phyloP scores from a whole-genome alignment of 2,113 vertebrate species.

The Ardeotis arabs region DNA sequence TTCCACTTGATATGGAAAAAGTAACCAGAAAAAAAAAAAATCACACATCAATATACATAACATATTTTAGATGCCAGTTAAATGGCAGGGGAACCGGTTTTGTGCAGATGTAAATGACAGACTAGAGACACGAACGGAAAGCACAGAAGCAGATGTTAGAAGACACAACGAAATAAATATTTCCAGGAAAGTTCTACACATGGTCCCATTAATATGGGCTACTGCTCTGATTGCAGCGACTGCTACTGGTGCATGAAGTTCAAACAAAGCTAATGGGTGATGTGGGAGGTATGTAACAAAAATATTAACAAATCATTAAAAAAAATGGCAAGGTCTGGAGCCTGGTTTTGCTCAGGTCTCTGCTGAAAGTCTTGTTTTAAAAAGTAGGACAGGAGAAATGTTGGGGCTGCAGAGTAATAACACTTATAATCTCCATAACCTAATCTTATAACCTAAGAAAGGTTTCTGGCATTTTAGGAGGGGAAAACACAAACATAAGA shows the following conservation, averaged over 20 bases:
- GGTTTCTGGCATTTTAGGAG: neutral
- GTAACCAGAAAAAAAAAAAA: neutral
- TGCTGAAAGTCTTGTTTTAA: neutral
- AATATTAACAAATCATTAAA: neutral
- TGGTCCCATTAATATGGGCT: neutral
- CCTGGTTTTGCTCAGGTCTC: neutral
- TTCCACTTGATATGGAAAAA: neutral
- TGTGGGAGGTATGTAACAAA: neutral
- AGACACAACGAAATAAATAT: neutral
- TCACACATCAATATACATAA: neutral
- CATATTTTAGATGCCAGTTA: slow-evolving; percentile 66
- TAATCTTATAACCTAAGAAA: neutral
- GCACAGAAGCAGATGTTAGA: slow-evolving; percentile 57
- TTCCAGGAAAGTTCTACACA: slow-evolving; percentile 32
- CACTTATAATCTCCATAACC: neutral
- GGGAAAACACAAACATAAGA: neutral
- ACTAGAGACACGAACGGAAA: slow-evolving; percentile 17
- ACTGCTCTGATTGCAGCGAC: slow-evolving; percentile 6
- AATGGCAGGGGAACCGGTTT: slow-evolving; percentile 59
- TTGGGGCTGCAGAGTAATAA: accelerated
- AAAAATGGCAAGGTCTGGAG: neutral
- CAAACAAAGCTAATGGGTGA: neutral
- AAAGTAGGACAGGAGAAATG: neutral
- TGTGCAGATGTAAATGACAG: slow-evolving; percentile 52
- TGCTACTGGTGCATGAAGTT: slow-evolving; percentile 23